Evolutionary conservation across 2,888 invertebrate species (phyloP).

Genomic region (Drosophila yooni): DNA sequence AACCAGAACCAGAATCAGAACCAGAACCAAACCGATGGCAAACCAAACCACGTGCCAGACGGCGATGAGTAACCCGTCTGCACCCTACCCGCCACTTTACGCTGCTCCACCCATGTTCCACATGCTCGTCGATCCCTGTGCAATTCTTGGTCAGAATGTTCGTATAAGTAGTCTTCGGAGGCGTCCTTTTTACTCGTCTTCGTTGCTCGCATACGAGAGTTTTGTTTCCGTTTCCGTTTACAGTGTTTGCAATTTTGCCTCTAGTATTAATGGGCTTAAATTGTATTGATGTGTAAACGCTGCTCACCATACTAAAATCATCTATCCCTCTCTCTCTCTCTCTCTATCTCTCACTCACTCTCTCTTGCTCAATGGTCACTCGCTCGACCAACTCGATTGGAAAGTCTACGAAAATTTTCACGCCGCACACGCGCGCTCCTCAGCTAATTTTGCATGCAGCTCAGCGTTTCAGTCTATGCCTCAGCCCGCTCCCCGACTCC

Average conservation of each 20-base stretch:
- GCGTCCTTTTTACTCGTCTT: conserved; percentile 33
- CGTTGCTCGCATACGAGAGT: conserved; percentile 43
- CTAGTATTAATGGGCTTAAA: conserved; percentile 78
- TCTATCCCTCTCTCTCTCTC: not conserved
- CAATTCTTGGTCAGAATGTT: conserved; percentile 68
- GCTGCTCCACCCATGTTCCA: conserved; percentile 18
- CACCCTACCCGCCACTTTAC: not conserved
- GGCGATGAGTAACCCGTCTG: conserved; percentile 35
- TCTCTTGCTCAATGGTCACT: not conserved
- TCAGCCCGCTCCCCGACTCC: conserved; percentile 1
- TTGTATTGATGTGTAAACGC: conserved; percentile 72
- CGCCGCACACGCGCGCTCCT: conserved; percentile 73
- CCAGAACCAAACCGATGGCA: conserved; percentile 7
- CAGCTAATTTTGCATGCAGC: conserved; percentile 78
- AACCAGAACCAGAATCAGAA: conserved; percentile 4
- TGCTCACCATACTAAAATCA: conserved; percentile 56
- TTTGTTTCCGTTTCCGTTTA: conserved; percentile 78
- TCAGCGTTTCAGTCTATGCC: conserved; percentile 63
- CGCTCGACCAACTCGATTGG: conserved; percentile 48
- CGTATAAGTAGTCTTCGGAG: conserved; percentile 76
- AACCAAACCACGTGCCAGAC: conserved; percentile 75
- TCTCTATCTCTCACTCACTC: not conserved
- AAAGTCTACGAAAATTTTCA: conserved; percentile 73
- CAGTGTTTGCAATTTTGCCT: conserved; percentile 79
- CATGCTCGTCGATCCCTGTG: conserved; percentile 54